These are phyloP conservation scores for Diadegma fenestrale DNA, from an alignment of 2,888 invertebrate species.

Conservation along the genomic window DNA sequence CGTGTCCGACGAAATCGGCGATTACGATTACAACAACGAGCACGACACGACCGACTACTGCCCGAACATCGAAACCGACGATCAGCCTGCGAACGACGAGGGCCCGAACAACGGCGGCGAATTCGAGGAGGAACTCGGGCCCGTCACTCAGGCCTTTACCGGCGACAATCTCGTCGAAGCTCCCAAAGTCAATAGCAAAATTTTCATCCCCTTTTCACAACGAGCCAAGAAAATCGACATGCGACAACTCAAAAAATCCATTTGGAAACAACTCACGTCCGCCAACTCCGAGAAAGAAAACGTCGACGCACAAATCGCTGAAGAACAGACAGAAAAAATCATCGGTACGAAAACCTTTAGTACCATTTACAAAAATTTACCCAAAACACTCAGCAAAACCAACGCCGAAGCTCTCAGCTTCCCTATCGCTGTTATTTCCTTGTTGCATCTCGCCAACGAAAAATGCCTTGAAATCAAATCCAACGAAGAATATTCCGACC, in stretches of 20 bases:
- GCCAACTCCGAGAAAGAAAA: slow-evolving; percentile 79
- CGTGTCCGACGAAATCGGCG: slow-evolving; percentile 80
- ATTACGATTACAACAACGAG: slow-evolving; percentile 87
- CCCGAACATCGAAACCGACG: slow-evolving; percentile 75
- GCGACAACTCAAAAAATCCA: slow-evolving; percentile 91
- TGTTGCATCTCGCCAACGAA: slow-evolving; percentile 95
- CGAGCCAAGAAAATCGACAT: slow-evolving; percentile 95
- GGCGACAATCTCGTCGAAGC: slow-evolving; percentile 88
- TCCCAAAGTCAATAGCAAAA: slow-evolving; percentile 88
- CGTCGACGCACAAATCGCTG: slow-evolving; percentile 74
- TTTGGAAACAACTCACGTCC: slow-evolving; percentile 88
- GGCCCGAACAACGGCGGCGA: slow-evolving; percentile 79
- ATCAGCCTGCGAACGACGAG: slow-evolving; percentile 66
- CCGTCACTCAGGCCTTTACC: slow-evolving; percentile 81
- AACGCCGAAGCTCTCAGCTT: slow-evolving; percentile 91
- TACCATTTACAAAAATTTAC: slow-evolving; percentile 87
- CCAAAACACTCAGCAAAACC: slow-evolving; percentile 86
- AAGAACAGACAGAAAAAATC: slow-evolving; percentile 46
- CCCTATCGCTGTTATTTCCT: slow-evolving; percentile 92
- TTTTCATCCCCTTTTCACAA: slow-evolving; percentile 92
- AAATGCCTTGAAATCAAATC: slow-evolving; percentile 86
- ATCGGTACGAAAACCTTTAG: slow-evolving; percentile 83
- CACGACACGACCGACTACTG: slow-evolving; percentile 86
- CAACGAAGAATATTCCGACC: slow-evolving; percentile 73
- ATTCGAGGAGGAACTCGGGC: slow-evolving; percentile 74